Evolutionary conservation across 37 sponge, comb jelly and placozoan genomes (phyloP), one percentile per base, ranked within the genome.

Genomic region (Lycopodina hypogea): DNA sequence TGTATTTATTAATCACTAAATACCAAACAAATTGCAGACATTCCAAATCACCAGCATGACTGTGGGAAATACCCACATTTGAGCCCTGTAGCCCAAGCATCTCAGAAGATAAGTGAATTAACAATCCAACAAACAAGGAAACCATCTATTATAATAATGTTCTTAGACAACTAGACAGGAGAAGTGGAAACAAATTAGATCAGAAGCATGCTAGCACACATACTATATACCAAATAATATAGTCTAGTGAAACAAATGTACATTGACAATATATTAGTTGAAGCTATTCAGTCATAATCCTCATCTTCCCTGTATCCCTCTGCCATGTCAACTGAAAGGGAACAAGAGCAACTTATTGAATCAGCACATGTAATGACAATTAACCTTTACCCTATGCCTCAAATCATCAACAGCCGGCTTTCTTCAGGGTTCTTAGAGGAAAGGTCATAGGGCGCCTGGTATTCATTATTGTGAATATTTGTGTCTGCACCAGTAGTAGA

Each of bases 391-490:
- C n/a, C n/a, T n/a, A n/a, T 29, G 59, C 76, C 76, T 76, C 76
- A 59, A 62, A 70, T 45, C 83, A 80, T 80, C 50, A 91, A 77
- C 22, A 91, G 72, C 42, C 92, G 74, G 2, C 92, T 88, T 11
- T 64, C 86, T 64, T 91, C 92, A 22, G 92, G 92, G 33, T 83
- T 78, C 76, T 87, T 91, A 22, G 80, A 75, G 7, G 92, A 83
- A 19, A 96, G 77, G 53, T 86, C 85, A 35, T 78, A 86, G 18
- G 96, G 87, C 18, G 73, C 72, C 78, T 90, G 87, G 60, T 90
- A 90, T 74, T 96, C 96, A 56, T 90, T 93, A 86, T 96, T 96
- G 55, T 61, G 65, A 23, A 96, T 53, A 35, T 55, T 84, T 26
- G 56, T 87, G 23, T 81, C 38, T 41, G 91, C 90, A 26, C 95